Percentiles rank a stretch among this genome's conserved stretches.
Conservation (phyloP, 2,888 invertebrate genomes). For the Caenorhabditis sp. region DNA sequence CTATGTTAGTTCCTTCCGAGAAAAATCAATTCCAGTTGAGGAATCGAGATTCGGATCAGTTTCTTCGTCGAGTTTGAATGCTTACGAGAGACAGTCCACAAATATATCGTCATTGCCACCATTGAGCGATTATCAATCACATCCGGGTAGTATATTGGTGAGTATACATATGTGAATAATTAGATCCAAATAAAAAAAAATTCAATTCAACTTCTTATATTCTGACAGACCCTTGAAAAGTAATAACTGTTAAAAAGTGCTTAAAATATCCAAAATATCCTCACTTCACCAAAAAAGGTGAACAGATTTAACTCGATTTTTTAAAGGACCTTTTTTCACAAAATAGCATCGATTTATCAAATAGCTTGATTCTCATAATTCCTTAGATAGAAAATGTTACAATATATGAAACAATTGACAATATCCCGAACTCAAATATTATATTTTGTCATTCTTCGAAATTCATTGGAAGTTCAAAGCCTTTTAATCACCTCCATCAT, state of each 20-base stretch:
- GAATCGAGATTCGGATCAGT: slow-evolving; percentile 30
- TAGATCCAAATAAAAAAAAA: no score
- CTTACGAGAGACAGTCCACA: slow-evolving; percentile 43
- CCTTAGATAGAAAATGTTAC: no score
- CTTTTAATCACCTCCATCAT: not conserved
- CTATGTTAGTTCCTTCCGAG: slow-evolving; percentile 59
- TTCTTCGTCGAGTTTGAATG: slow-evolving; percentile 34
- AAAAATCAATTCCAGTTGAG: slow-evolving; percentile 45
- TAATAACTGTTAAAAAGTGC: not conserved
- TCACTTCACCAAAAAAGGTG: no score
- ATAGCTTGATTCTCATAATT: no score
- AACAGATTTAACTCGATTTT: no score
- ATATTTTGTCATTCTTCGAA: not conserved
- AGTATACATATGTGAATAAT: no score
- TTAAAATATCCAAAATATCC: not conserved
- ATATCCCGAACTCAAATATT: not conserved
- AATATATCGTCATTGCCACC: slow-evolving; percentile 48
- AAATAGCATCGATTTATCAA: no score
- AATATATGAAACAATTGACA: no score
- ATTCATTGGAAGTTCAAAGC: not conserved
- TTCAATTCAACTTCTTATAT: no score
- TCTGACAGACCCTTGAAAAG: no score
- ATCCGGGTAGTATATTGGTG: slow-evolving; percentile 32
- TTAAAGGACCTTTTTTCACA: no score
- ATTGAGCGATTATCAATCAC: slow-evolving; percentile 25